Evolutionary conservation across 2,113 vertebrate species (phyloP).

Genomic region (Calyptommatus sinebrachiatus): DNA sequence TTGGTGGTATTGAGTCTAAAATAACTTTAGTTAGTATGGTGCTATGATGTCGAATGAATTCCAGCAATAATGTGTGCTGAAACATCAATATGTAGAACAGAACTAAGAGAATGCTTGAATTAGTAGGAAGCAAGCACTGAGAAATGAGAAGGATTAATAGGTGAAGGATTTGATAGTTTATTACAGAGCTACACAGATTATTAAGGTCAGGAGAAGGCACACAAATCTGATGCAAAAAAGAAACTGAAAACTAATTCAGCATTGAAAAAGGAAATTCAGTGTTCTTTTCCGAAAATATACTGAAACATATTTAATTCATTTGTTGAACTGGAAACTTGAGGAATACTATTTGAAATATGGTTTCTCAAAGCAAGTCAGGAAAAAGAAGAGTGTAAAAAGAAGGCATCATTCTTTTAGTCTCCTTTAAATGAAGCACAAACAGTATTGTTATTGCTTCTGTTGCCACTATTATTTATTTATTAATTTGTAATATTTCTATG

Average conservation of each 20-base stretch:
- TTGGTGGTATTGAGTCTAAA: neutral
- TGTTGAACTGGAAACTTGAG: neutral
- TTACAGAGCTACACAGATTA: slow-evolving; percentile 25
- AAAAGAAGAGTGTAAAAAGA: neutral
- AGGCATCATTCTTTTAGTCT: neutral
- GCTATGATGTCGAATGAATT: slow-evolving; percentile 1
- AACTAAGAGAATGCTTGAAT: neutral
- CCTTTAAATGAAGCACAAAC: too few relatives aligned
- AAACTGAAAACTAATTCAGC: slow-evolving; percentile 6
- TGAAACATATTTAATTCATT: neutral
- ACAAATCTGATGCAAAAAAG: slow-evolving; percentile 22
- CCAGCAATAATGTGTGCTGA: slow-evolving; percentile 7
- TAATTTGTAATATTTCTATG: too few relatives aligned
- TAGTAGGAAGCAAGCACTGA: neutral
- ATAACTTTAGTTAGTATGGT: neutral
- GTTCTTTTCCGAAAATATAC: neutral
- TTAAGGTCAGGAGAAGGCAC: slow-evolving; percentile 27
- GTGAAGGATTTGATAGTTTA: slow-evolving; percentile 35
- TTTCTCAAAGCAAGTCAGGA: neutral
- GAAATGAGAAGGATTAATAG: slow-evolving; percentile 2
- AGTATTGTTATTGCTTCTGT: too few relatives aligned
- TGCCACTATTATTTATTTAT: too few relatives aligned
- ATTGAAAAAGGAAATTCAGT: neutral
- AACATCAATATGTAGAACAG: slow-evolving; percentile 26
- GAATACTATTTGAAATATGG: neutral